Conservation (phyloP, 2,797 vertebrate genomes). For the Sebastes variabilis region DNA sequence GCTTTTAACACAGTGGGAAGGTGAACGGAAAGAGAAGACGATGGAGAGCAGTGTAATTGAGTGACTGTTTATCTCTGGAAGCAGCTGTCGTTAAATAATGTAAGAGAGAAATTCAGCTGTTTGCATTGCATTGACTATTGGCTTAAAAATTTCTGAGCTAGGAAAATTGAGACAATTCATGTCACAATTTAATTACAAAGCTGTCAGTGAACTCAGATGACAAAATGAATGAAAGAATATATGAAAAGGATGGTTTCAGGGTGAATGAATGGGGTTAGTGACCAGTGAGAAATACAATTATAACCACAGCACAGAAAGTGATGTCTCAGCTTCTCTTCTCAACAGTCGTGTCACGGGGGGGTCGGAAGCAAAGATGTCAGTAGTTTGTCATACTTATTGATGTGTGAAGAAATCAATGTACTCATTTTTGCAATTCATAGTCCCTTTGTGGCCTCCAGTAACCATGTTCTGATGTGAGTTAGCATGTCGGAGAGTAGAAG, state of each 20-base stretch:
- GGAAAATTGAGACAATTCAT: not conserved
- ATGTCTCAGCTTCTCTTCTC: not conserved
- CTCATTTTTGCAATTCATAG: not conserved
- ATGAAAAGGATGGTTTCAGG: not conserved
- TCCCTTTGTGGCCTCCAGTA: conserved; percentile 13
- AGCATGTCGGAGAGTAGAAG: not conserved
- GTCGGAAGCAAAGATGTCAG: conserved; percentile 4
- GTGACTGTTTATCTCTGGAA: conserved; percentile 23
- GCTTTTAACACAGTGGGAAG: not conserved
- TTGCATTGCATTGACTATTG: not conserved
- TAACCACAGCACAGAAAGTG: not conserved
- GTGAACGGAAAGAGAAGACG: not conserved
- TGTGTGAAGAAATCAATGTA: conserved; percentile 27
- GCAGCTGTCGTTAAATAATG: conserved; percentile 13
- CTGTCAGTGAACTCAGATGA: not conserved
- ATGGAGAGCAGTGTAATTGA: not conserved
- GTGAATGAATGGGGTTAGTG: not conserved
- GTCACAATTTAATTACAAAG: not conserved
- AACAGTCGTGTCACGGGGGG: not conserved
- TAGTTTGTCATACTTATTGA: conserved; percentile 6
- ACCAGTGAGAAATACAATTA: not conserved
- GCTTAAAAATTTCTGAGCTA: not conserved
- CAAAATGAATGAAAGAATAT: not conserved
- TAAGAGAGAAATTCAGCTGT: not conserved
- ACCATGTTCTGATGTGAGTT: not conserved